These are phyloP conservation scores for Aleiodes sp. DNA, from an alignment of 1,140 invertebrate species.

Conservation along the genomic window DNA sequence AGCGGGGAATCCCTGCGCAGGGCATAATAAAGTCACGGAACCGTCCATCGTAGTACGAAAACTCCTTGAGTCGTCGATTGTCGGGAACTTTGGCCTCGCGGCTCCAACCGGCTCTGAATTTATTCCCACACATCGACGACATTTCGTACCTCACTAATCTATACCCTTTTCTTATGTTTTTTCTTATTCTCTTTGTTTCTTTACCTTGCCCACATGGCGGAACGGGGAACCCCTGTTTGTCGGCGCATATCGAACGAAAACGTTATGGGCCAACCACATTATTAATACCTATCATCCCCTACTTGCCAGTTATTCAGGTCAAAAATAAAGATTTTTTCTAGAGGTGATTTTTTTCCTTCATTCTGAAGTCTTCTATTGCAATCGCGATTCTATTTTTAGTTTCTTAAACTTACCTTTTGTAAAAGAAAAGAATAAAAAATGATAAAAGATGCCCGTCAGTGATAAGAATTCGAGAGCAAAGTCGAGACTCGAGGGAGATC, in stretches of 20 bases:
- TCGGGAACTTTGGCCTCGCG: slow-evolving; percentile 74
- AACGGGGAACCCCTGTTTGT: slow-evolving; percentile 35
- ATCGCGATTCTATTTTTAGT: background rate
- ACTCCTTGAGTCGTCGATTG: slow-evolving; percentile 72
- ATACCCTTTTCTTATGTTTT: background rate
- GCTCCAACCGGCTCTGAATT: slow-evolving; percentile 76
- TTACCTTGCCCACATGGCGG: slow-evolving; percentile 25
- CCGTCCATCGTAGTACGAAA: slow-evolving; percentile 69
- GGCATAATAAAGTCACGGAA: slow-evolving; percentile 64
- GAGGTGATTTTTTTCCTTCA: too few relatives aligned
- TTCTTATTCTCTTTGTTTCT: slow-evolving; percentile 3
- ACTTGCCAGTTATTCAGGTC: background rate
- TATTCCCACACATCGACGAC: slow-evolving; percentile 22
- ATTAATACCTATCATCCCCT: slow-evolving; percentile 27
- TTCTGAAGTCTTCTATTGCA: slow-evolving; percentile 25
- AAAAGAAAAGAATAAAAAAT: background rate
- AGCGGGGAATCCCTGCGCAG: slow-evolving; percentile 72
- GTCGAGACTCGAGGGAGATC: slow-evolving; percentile 27
- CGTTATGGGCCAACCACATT: background rate
- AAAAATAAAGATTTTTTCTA: background rate
- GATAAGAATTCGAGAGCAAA: slow-evolving; percentile 33
- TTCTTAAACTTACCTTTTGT: slow-evolving; percentile 24
- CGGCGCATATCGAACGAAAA: background rate
- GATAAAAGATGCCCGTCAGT: background rate
- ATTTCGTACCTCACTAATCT: slow-evolving; percentile 23